Base-by-base conservation (phyloP, 2,113 vertebrate genomes). In the Indicator indicator region DNA sequence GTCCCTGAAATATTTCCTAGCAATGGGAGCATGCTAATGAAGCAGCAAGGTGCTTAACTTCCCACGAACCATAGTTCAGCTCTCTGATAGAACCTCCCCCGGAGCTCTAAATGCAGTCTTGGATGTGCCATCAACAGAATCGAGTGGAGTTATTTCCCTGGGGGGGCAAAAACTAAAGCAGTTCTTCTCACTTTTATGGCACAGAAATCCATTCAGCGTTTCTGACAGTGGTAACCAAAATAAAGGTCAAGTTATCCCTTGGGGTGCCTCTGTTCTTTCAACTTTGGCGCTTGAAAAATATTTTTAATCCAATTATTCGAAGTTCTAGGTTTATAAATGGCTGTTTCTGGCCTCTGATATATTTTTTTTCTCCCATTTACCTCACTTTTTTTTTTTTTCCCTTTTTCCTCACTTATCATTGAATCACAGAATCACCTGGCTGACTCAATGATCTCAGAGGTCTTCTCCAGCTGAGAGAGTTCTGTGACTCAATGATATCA, bases 181-280 rank as follows among this genome's bases (percentile, higher is more conserved):
- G 9, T 75, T 93, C 15, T 60, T 88, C 76, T 55, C 85, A 87
- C 20, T 89, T 87, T 89, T 85, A 72, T 16, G 17, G 30, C 67
- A 62, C 80, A 82, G 8, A 85, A 90, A 87, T 83, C 82, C 16
- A 85, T 78, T 92, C 69, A 78, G 18, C 54, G 26, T 88, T 87
- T 89, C 68, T 94, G 92, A 76, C 86, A 93, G 59, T 68, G 80
- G 67, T 60, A 73, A 76, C 4, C 6, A 90, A 83, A 91, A 82
- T 78, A 95, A 94, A 90, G 78, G 89, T 92, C 90, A 95, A 64
- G 27, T 58, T n/a, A 28, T 86, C 64, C 59, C 87, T 42, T 73
- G 33, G 58, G 62, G 78, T 92, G 54, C n/a, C 19, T 68, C 11
- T 58, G 63, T 72, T 78, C 79, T 40, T 89, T 92, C 72, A 79